A percentile compares a stretch with the other conserved stretches of the same genome.
phyloP scores from a whole-genome alignment of 1,140 invertebrate species.

The Calephelis virginiensis region DNA sequence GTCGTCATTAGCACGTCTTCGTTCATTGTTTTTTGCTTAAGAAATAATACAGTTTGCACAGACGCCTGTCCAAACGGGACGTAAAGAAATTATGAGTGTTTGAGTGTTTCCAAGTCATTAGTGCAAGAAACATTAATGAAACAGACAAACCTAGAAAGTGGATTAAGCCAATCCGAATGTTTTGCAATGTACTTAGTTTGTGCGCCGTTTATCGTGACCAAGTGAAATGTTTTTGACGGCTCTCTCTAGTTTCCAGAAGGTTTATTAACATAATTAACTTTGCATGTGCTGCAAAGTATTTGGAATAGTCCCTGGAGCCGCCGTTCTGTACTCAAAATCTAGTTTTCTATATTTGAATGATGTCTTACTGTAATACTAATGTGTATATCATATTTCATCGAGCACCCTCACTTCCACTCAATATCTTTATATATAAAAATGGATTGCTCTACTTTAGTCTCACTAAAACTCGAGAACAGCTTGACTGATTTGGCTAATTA shows the following conservation, averaged over 20 bases:
- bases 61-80: conserved; percentile 20
- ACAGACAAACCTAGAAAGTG: conserved; percentile 37
- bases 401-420: too few relatives aligned
- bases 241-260: conserved; percentile 4
- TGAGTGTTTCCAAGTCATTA: conserved; percentile 37
- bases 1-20: conserved; percentile 33
- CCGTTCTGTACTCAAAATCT: too few relatives aligned
- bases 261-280: conserved; percentile 16
- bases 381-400: too few relatives aligned
- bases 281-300: neutral
- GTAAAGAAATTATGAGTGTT: conserved; percentile 33
- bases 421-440: too few relatives aligned
- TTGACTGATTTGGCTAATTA: too few relatives aligned
- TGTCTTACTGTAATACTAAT: too few relatives aligned
- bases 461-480: too few relatives aligned
- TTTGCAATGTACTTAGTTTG: conserved; percentile 40
- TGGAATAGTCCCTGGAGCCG: too few relatives aligned
- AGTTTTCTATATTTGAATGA: too few relatives aligned
- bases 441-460: too few relatives aligned
- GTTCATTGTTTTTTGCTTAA: conserved; percentile 34
- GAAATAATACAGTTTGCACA: conserved; percentile 28
- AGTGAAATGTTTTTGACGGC: conserved; percentile 19
- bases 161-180: conserved; percentile 41
- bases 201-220: conserved; percentile 32
- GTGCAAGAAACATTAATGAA: conserved; percentile 32